A percentile compares a stretch with the other conserved stretches of the same genome.
Conservation (phyloP, 2,888 invertebrate species). For the Pterostichus madidus region DNA sequence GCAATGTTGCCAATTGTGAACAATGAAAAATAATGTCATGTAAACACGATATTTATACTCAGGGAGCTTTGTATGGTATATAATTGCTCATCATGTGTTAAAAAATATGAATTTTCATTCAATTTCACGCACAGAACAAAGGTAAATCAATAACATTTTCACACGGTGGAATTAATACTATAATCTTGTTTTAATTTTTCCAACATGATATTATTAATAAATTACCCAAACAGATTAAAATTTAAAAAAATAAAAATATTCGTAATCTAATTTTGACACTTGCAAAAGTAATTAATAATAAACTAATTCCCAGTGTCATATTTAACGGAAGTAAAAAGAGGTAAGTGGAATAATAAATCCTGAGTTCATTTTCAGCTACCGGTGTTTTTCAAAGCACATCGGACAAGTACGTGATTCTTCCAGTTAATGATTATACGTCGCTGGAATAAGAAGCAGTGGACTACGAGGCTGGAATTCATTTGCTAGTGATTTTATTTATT, state of each 20-base stretch:
- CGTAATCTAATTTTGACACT: too few relatives aligned
- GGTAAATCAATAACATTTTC: neutral
- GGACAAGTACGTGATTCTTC: conserved; percentile 46
- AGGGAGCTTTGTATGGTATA: neutral
- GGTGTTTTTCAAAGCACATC: conserved; percentile 26
- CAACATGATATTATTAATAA: neutral
- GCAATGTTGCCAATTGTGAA: neutral
- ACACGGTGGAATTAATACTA: neutral
- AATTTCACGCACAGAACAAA: neutral
- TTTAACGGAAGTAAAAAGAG: neutral
- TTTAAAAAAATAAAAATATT: too few relatives aligned
- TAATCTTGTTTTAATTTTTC: neutral
- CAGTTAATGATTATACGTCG: conserved; percentile 35
- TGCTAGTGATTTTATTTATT: conserved; percentile 48
- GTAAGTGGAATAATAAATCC: conserved; percentile 32
- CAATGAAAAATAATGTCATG: conserved; percentile 2
- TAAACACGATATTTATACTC: neutral
- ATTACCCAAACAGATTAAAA: too few relatives aligned
- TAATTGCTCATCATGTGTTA: neutral
- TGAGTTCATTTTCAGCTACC: conserved; percentile 32
- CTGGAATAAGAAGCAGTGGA: conserved; percentile 30
- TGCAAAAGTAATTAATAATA: neutral
- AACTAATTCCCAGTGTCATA: neutral
- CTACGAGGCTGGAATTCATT: conserved; percentile 40
- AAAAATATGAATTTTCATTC: neutral